Base-by-base conservation (phyloP, 2,888 invertebrate species). In the Eumacrocentrus americanus region DNA sequence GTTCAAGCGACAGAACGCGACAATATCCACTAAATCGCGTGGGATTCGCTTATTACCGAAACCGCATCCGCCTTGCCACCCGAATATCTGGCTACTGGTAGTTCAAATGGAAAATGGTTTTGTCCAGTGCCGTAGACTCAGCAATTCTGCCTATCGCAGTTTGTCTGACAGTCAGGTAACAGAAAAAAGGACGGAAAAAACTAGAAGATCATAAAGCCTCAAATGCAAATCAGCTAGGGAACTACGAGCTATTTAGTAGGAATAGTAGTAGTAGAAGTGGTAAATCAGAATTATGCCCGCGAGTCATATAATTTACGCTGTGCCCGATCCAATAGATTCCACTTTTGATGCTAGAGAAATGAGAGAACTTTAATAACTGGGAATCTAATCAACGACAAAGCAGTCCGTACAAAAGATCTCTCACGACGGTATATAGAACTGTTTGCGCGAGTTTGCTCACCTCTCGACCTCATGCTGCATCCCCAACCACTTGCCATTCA, bases 21-120 rank as follows among this genome's bases (percentile, higher is more conserved):
- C 73, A 74, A 73, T 74, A 70, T 73, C 66, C 70, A 62, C 66
- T 72, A 71, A 73, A 74, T 73, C 71, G 68, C 65, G 70, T 70
- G 65, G 65, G 68, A 67, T 71, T 64, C 65, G 57, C 44, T 62
- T 57, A 67, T 67, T 67, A 65, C 64, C 63, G 62, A 47, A 34
- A 38, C 55, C 38, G 58, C 18, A 11, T 50, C 18, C 34, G 29
- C n/a, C 18, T 50, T 34, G 25, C 9, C 18, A 20, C 20, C 35
- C 42, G 12, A 51, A 50, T 34, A 25, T 34, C 18, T 23, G 38
- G n/a, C 56, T 16, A 65, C 60, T 61, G 67, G 58, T 57, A 50
- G 58, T 48, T 58, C 58, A 62, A 67, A 67, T 65, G 62, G 62
- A 62, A 62, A 65, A 61, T 63, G 62, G 63, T 62, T 67, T 66